phyloP scores from a whole-genome alignment of 2,113 vertebrate species.

The Noctilio leporinus region DNA sequence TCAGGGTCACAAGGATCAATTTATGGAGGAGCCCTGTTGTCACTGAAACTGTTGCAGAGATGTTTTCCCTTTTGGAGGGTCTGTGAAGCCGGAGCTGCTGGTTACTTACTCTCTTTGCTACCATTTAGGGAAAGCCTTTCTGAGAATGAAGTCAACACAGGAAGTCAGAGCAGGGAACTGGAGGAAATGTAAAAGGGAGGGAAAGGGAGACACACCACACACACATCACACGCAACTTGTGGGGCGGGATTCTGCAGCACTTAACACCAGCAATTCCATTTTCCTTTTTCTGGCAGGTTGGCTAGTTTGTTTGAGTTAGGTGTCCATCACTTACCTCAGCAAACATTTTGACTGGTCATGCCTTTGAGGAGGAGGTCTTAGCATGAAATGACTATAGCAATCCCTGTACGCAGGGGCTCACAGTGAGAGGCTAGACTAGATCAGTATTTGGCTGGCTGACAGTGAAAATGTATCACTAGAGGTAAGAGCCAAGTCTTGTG shows the following conservation, averaged over 20 bases:
- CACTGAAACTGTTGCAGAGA: not conserved
- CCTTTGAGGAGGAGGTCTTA: not conserved
- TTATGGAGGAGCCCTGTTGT: not conserved
- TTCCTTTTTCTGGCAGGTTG: not conserved
- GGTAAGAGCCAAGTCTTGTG: not conserved
- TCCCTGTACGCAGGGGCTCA: not conserved
- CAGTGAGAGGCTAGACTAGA: fast-evolving
- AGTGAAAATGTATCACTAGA: not conserved
- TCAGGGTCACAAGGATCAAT: not conserved
- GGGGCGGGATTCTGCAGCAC: not conserved
- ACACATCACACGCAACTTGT: not conserved
- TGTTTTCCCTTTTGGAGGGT: not conserved
- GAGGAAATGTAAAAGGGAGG: not conserved
- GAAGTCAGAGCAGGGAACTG: not conserved
- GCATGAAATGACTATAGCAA: not conserved
- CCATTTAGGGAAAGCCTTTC: not conserved
- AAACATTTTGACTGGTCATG: not conserved
- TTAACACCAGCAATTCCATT: not conserved
- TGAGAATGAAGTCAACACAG: not conserved
- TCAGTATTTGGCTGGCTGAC: not conserved
- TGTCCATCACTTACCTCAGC: not conserved
- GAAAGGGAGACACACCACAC: too few relatives aligned
- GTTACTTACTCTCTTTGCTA: not conserved
- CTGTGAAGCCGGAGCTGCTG: not conserved
- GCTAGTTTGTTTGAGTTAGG: not conserved